These are phyloP conservation scores for Drosophila hamatofila DNA, from an alignment of 2,888 invertebrate genomes.

Conservation along the genomic window DNA sequence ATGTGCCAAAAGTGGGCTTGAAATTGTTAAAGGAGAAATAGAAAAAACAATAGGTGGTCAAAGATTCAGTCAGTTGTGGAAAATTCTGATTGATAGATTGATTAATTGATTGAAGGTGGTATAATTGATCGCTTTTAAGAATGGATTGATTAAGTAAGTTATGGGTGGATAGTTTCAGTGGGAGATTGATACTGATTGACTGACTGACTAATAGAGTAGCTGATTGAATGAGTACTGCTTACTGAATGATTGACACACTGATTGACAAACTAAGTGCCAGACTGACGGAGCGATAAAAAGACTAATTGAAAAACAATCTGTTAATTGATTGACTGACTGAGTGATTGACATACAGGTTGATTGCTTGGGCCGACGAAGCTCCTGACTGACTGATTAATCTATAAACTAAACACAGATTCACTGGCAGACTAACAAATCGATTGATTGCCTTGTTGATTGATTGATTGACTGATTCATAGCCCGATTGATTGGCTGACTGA, in stretches of 20 bases:
- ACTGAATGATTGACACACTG: not conserved
- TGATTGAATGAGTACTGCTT: not conserved
- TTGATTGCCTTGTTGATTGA: not conserved
- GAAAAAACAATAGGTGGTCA: not conserved
- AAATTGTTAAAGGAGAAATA: not conserved
- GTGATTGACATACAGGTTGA: not conserved
- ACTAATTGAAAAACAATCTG: not conserved
- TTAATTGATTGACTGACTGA: not conserved
- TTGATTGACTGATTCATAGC: not conserved
- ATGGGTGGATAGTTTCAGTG: not conserved
- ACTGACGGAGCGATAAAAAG: not conserved
- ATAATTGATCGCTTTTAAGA: not conserved
- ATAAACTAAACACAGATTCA: not conserved
- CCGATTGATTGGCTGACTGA: too few relatives aligned
- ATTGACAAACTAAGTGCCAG: not conserved
- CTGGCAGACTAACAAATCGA: not conserved
- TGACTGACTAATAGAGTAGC: not conserved
- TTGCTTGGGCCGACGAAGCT: too few relatives aligned
- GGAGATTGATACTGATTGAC: not conserved
- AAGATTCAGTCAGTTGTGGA: not conserved
- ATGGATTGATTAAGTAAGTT: not conserved
- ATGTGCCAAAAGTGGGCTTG: not conserved
- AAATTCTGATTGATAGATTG: not conserved
- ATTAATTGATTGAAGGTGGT: not conserved
- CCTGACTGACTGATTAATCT: not conserved